Evolutionary conservation across 1,140 invertebrate genomes (phyloP), one percentile per base, ranked within the genome.

Genomic region (Drosophila seguyi): DNA sequence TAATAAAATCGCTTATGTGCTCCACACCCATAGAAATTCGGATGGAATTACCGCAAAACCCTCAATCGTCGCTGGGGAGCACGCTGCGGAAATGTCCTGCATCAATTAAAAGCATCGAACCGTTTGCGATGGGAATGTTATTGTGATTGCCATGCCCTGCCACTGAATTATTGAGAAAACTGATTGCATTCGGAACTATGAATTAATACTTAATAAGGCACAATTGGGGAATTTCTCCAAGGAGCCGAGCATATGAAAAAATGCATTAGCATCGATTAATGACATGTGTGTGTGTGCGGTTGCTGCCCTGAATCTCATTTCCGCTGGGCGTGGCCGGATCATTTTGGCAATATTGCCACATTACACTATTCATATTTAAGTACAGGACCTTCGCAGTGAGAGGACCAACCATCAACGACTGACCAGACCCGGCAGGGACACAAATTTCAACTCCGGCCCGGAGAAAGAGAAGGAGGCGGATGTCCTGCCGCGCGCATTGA

Each of bases 361-460:
- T 74, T 75, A 80, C 67, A 78, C 71, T 90, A 87, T 88, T 87
- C 87, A 87, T 87, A 84, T 84, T 90, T 84, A 56, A 87, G 80
- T 65, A 86, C 68, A 72, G 56, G 63, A 61, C 63, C 60, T 20
- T 3, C 31, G 36, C 20, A 6, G 31, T n/a, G 14, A 22, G 14
- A 16, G 50, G 34, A 55, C 52, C 48, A 18, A 72, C 61, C 71
- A 69, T 67, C 57, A 79, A 55, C 61, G 61, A 36, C 8, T 42
- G 73, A 60, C 65, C 57, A 73, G 4, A 25, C 38, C 42, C 22
- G 55, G 55, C 36, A 34, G 13, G 29, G n/a, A 42, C 56, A 65
- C 27, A 34, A 42, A 36, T 27, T 48, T 38, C 67, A 22, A n/a
- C 20, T 10, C 10, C 58, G 20, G 10, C 31, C 22, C 39, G 16